Percentiles rank a stretch among this genome's conserved stretches.
Conservation (phyloP, 2,797 vertebrate genomes). For the Pachyuromys duprasi region DNA sequence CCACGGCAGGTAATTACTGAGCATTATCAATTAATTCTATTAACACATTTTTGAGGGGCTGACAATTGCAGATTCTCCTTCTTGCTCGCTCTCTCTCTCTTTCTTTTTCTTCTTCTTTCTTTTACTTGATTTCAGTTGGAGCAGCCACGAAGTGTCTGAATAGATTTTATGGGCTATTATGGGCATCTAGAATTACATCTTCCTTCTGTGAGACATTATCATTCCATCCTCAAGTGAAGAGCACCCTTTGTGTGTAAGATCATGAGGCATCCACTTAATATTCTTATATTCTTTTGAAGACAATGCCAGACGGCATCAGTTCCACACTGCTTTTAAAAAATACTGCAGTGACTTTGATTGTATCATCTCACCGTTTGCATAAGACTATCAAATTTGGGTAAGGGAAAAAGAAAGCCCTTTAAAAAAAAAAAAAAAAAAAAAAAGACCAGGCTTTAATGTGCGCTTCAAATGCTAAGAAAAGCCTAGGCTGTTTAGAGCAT, state of each 20-base stretch:
- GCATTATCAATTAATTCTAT: constrained; percentile 40
- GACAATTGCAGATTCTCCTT: not conserved
- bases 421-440: constrained; percentile 1
- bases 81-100: accelerated
- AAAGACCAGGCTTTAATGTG: constrained; percentile 78
- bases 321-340: constrained; percentile 76
- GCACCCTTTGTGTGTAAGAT: constrained; percentile 78
- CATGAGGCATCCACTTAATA: constrained; percentile 80
- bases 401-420: constrained; percentile 70
- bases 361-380: constrained; percentile 63
- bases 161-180: constrained; percentile 65
- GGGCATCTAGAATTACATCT: constrained; percentile 71
- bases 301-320: constrained; percentile 74
- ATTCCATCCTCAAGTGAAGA: constrained; percentile 77
- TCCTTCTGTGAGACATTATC: constrained; percentile 67
- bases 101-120: not conserved
- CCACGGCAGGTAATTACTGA: constrained; percentile 2
- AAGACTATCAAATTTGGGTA: constrained; percentile 78
- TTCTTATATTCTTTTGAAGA: constrained; percentile 81
- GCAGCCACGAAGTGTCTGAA: constrained; percentile 57
- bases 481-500: constrained; percentile 77
- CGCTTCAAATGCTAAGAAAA: constrained; percentile 83
- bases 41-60: constrained; percentile 25
- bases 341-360: constrained; percentile 74
- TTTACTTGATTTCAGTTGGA: not conserved